Percentiles rank a stretch among this genome's conserved stretches.
Evolutionary conservation across 1,140 invertebrate species (phyloP).

Genomic region (Probaryconus sp.): DNA sequence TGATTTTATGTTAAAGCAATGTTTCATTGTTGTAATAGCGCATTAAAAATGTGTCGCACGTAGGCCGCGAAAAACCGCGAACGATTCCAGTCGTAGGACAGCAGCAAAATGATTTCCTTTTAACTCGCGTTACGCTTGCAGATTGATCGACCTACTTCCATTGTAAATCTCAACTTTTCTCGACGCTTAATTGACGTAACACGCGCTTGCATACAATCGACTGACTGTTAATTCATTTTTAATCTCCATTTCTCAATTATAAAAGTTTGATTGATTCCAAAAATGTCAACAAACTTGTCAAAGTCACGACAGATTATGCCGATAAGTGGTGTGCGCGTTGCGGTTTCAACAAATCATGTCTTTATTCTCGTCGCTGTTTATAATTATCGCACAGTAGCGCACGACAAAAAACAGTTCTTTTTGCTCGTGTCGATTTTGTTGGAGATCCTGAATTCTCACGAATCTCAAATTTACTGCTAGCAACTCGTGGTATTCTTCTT

Average conservation of each 20-base stretch:
- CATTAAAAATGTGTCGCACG: slow-evolving; percentile 50
- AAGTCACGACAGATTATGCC: too few species aligned
- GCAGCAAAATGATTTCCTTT: slow-evolving; percentile 52
- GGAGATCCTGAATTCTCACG: slow-evolving; percentile 49
- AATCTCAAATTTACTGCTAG: slow-evolving; percentile 46
- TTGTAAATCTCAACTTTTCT: slow-evolving; percentile 62
- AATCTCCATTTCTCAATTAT: background rate
- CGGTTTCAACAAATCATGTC: slow-evolving; percentile 38
- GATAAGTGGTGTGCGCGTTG: background rate
- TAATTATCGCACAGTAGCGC: slow-evolving; percentile 34
- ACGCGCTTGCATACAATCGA: slow-evolving; percentile 9
- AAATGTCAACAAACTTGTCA: too few species aligned
- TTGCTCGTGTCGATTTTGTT: slow-evolving; percentile 44
- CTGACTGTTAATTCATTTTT: slow-evolving; percentile 5
- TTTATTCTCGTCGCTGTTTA: slow-evolving; percentile 18
- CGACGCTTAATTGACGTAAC: slow-evolving; percentile 30
- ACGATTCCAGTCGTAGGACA: slow-evolving; percentile 44
- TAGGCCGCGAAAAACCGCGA: slow-evolving; percentile 47
- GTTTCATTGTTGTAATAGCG: slow-evolving; percentile 54
- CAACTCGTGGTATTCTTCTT: slow-evolving; percentile 15
- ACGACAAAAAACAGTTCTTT: slow-evolving; percentile 28
- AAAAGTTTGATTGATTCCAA: background rate
- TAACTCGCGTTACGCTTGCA: slow-evolving; percentile 31
- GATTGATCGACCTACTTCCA: slow-evolving; percentile 57
- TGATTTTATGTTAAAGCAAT: slow-evolving; percentile 45